Conservation (phyloP, 2,113 vertebrate genomes). For the Ginglymostoma cirratum region DNA sequence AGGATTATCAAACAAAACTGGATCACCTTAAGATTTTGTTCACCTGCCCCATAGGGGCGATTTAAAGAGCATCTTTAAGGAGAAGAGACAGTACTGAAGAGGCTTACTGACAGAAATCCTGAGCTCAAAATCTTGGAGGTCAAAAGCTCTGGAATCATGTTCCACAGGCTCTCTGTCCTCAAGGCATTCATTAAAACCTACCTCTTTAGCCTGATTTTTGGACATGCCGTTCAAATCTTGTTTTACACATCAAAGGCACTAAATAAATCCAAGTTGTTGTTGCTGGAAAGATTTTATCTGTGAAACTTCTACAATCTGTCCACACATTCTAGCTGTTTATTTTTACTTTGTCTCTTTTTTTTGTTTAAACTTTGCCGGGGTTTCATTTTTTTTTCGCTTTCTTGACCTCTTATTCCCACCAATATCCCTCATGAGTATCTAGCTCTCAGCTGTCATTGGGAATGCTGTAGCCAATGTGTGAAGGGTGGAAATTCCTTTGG, state of each 20-base stretch:
- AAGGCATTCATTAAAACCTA: not conserved
- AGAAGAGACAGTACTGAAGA: no score
- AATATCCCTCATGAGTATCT: not conserved
- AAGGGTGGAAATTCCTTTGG: not conserved
- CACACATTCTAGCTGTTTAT: not conserved
- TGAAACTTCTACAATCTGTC: no score
- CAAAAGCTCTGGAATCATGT: not conserved
- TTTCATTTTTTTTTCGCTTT: not conserved
- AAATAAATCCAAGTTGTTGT: not conserved
- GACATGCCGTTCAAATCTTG: not conserved
- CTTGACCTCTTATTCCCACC: not conserved
- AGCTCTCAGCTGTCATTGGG: not conserved
- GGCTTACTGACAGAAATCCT: no score
- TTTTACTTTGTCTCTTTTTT: not conserved
- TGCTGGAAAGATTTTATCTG: not conserved
- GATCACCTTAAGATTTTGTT: no score
- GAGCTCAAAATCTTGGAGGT: no score
- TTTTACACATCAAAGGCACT: not conserved
- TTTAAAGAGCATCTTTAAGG: no score
- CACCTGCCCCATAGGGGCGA: no score
- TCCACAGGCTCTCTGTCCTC: not conserved
- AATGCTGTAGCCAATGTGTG: not conserved
- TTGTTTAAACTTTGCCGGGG: not conserved
- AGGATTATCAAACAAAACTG: no score
- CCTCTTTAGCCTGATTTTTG: not conserved